Percentiles rank a stretch among this genome's conserved stretches.
These are phyloP conservation scores for Macquaria australasica DNA, from an alignment of 2,113 vertebrate species.

Conservation along the genomic window DNA sequence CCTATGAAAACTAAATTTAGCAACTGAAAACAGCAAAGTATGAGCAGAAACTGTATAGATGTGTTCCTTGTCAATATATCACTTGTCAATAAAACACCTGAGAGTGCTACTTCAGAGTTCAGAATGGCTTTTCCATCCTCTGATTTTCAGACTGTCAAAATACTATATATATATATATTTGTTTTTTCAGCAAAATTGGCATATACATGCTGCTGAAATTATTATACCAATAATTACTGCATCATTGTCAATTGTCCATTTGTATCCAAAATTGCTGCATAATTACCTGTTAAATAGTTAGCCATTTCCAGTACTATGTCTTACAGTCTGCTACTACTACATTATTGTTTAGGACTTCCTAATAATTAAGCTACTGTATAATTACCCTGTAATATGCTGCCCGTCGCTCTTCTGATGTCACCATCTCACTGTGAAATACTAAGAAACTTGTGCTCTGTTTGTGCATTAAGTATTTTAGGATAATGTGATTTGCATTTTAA, in stretches of 20 bases:
- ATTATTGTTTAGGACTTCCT: background rate
- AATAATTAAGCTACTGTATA: background rate
- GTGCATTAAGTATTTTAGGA: background rate
- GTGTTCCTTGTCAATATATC: background rate
- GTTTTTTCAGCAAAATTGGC: background rate
- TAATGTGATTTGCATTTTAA: background rate
- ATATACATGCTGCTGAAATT: background rate
- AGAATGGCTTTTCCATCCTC: background rate
- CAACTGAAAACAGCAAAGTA: background rate
- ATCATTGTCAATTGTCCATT: background rate
- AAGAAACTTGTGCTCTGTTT: conserved; percentile 89
- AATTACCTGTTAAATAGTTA: background rate
- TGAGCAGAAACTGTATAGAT: background rate
- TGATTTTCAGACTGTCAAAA: background rate
- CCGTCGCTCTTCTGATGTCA: background rate
- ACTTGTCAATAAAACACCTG: background rate
- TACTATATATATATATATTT: no score
- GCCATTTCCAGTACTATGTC: background rate
- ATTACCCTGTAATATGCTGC: background rate
- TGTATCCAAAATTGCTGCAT: background rate
- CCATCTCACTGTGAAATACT: background rate
- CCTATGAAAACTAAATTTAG: background rate
- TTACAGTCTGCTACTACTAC: background rate
- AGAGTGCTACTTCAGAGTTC: background rate
- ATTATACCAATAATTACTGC: background rate